Base-by-base conservation (phyloP, 2,797 vertebrate species). In the Cossypha caffra region DNA sequence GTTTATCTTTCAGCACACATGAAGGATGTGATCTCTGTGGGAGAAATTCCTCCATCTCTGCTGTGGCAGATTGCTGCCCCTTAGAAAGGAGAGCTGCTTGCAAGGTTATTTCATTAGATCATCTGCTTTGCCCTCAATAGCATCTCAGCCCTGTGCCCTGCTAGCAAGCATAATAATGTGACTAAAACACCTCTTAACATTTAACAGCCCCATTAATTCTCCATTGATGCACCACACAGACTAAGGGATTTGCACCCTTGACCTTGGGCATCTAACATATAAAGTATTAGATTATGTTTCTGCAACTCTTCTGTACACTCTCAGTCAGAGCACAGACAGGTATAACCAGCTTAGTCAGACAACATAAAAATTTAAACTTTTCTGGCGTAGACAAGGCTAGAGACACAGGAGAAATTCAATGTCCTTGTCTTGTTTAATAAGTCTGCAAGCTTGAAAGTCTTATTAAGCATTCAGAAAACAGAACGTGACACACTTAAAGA, bases 401-500 rank as follows among this genome's bases (percentile, higher is more conserved):
- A 92, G 77, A 90, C 3, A 5, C 80, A 37, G 52, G 57, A 94
- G 86, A 88, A 94, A 91, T 89, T 94, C 88, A 50, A 11, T 94
- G 93, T 86, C 88, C 90, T 94, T 96, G 92, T 96, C 94, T 84
- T 45, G 17, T 93, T 95, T 95, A 95, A 90, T 93, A 93, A 92
- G 71, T 73, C 76, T 93, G 54, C 69, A 86, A 81, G 48, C 89
- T 38, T 87, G 67, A 64, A 87, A 87, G 45, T 71, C 57, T 76
- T 81, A 92, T 82, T 96, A 96, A 93, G 89, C 68, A 82, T 92
- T 87, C 81, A 85, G 77, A 88, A 94, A 96, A 92, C 45, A 69
- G 71, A 91, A 91, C 6, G 13, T 89, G 92, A 67, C 74, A 86
- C 75, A 79, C 37, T 89, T 85, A 42, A 66, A 83, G 54, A 62